phyloP scores from a whole-genome alignment of 2,797 vertebrate species.

The Spondyliosoma cantharus region DNA sequence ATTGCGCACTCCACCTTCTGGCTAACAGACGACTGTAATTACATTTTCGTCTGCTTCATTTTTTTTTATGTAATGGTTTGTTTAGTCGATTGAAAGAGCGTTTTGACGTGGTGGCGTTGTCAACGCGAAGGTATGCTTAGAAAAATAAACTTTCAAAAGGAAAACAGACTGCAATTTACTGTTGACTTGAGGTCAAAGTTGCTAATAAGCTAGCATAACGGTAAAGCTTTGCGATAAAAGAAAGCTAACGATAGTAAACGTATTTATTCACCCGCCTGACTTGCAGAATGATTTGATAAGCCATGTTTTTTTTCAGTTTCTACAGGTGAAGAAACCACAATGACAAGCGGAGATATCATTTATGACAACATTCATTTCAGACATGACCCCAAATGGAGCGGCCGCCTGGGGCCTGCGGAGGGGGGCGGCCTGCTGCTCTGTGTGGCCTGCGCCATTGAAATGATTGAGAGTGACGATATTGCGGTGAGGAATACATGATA shows the following conservation, averaged over 20 bases:
- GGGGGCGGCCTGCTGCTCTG: conserved; percentile 79
- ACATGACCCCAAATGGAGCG: conserved; percentile 85
- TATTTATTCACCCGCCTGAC: too few relatives aligned
- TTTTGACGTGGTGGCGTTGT: not conserved
- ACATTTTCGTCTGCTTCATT: too few relatives aligned
- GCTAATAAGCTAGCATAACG: not conserved
- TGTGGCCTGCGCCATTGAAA: conserved; percentile 88
- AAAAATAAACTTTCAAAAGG: not conserved
- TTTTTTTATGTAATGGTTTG: not conserved
- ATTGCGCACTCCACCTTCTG: not conserved
- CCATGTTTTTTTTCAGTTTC: not conserved
- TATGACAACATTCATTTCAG: conserved; percentile 77
- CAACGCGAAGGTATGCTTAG: not conserved
- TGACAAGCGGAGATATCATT: conserved; percentile 72
- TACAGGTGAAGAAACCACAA: conserved; percentile 36
- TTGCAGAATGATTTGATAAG: not conserved
- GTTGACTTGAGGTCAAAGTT: not conserved
- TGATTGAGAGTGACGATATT: conserved; percentile 80
- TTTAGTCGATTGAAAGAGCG: accelerated
- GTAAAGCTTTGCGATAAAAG: not conserved
- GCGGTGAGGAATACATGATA: conserved; percentile 77
- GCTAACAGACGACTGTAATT: not conserved
- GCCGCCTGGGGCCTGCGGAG: conserved; percentile 49
- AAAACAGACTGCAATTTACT: not conserved
- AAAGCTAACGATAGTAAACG: not conserved